A percentile compares a stretch with the other conserved stretches of the same genome.
These are phyloP conservation scores for Pentalonia nigronervosa DNA, from an alignment of 1,140 invertebrate genomes.

Conservation along the genomic window DNA sequence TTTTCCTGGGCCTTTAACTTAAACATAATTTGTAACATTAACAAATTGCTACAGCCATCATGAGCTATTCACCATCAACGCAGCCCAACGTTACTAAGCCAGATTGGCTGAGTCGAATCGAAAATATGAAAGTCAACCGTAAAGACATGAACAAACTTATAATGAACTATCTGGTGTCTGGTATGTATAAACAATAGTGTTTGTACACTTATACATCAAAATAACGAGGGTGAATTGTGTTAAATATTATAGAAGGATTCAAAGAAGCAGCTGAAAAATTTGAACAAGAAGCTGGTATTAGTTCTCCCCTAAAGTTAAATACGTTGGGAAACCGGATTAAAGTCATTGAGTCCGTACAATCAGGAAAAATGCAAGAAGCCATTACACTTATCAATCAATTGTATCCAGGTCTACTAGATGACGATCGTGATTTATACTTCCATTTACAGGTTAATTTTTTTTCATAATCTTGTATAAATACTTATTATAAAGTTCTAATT, in stretches of 20 bases:
- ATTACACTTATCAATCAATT: slow-evolving; percentile 92
- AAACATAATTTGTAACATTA: background rate
- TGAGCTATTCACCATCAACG: slow-evolving; percentile 44
- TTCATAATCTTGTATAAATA: background rate
- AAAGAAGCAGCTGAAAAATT: slow-evolving; percentile 98
- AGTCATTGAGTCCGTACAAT: slow-evolving; percentile 93
- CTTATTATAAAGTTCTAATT: background rate
- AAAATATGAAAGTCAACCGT: slow-evolving; percentile 83
- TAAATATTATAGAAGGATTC: slow-evolving; percentile 82
- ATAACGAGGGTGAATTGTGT: background rate
- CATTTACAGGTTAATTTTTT: slow-evolving; percentile 80
- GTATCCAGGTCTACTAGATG: slow-evolving; percentile 93
- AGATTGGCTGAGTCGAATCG: slow-evolving; percentile 76
- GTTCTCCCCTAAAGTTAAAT: slow-evolving; percentile 85
- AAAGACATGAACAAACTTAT: slow-evolving; percentile 95
- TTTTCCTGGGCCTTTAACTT: background rate
- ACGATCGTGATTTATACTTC: slow-evolving; percentile 94
- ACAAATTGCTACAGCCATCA: background rate
- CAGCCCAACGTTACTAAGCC: slow-evolving; percentile 64
- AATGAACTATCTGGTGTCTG: slow-evolving; percentile 98
- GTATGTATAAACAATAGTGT: slow-evolving; percentile 66
- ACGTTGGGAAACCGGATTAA: slow-evolving; percentile 92
- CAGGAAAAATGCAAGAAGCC: slow-evolving; percentile 91
- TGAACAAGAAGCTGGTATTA: slow-evolving; percentile 90
- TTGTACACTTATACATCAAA: background rate